phyloP scores from a whole-genome alignment of 2,113 vertebrate species.

The Cervus canadensis region DNA sequence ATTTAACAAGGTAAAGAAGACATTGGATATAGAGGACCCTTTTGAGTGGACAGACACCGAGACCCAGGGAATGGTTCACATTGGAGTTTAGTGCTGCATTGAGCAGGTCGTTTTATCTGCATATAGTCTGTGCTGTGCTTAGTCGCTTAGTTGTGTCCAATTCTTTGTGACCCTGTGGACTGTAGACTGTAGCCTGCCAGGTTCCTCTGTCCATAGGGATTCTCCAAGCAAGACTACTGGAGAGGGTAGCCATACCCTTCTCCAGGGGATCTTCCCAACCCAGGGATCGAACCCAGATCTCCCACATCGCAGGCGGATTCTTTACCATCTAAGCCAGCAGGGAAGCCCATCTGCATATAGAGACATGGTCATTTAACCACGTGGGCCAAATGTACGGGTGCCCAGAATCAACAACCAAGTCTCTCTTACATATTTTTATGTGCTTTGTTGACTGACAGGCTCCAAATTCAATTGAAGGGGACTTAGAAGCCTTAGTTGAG shows the following conservation, averaged over 20 bases:
- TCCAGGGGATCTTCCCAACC: background rate
- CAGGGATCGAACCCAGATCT: background rate
- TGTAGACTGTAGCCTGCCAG: background rate
- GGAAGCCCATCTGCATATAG: background rate
- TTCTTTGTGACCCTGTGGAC: background rate
- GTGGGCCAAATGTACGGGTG: background rate
- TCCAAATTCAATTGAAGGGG: background rate
- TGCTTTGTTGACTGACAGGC: background rate
- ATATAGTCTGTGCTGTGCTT: background rate
- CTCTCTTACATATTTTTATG: background rate
- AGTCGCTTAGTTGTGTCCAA: background rate
- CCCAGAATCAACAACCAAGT: background rate
- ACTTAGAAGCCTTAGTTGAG: background rate
- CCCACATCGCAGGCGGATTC: fast-evolving
- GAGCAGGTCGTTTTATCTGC: background rate
- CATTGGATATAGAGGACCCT: background rate
- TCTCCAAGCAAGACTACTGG: background rate
- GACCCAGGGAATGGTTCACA: background rate
- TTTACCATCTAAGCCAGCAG: background rate
- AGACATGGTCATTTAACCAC: background rate
- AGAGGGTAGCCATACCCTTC: background rate
- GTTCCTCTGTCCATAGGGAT: background rate
- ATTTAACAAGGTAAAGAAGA: background rate
- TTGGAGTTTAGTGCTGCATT: background rate
- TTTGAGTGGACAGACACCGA: background rate